These are phyloP conservation scores for Macrocentrus cingulum DNA, from an alignment of 1,140 invertebrate species.

Conservation along the genomic window DNA sequence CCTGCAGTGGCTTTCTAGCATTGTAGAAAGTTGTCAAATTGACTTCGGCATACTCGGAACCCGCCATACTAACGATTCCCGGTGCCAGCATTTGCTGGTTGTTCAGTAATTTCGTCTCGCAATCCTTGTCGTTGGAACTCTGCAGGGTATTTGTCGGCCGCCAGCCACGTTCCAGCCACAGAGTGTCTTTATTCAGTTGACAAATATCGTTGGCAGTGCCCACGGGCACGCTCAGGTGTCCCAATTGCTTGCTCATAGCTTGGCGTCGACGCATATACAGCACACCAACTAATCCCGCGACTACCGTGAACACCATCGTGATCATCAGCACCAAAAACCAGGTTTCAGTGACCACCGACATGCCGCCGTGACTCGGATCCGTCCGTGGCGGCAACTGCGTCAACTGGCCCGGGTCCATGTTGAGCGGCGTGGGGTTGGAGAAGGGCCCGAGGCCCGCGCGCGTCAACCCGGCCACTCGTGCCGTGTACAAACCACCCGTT, in stretches of 20 bases:
- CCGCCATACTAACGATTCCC: slow-evolving; percentile 58
- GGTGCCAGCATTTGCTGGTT: slow-evolving; percentile 60
- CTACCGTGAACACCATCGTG: slow-evolving; percentile 66
- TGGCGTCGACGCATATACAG: slow-evolving; percentile 67
- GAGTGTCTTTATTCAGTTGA: slow-evolving; percentile 70
- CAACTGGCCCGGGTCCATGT: slow-evolving; percentile 65
- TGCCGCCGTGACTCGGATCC: slow-evolving; percentile 56
- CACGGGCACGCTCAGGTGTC: slow-evolving; percentile 67
- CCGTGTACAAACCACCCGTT: slow-evolving; percentile 70
- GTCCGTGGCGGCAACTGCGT: slow-evolving; percentile 59
- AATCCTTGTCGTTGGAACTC: slow-evolving; percentile 65
- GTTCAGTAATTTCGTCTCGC: slow-evolving; percentile 66
- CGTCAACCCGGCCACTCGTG: slow-evolving; percentile 74
- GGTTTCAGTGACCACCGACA: slow-evolving; percentile 66
- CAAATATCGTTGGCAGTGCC: slow-evolving; percentile 64
- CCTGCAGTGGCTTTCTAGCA: slow-evolving; percentile 65
- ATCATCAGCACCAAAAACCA: slow-evolving; percentile 78
- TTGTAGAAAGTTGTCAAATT: slow-evolving; percentile 83
- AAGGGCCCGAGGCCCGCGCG: slow-evolving; percentile 70
- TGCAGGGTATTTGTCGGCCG: slow-evolving; percentile 62
- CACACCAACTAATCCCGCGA: slow-evolving; percentile 66
- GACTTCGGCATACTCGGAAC: slow-evolving; percentile 77
- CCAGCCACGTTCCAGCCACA: slow-evolving; percentile 78
- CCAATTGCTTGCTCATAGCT: slow-evolving; percentile 65
- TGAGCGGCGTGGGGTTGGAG: slow-evolving; percentile 63